Conservation (phyloP, 2,888 invertebrate species). For the Thecocarcelia acutangulata region DNA sequence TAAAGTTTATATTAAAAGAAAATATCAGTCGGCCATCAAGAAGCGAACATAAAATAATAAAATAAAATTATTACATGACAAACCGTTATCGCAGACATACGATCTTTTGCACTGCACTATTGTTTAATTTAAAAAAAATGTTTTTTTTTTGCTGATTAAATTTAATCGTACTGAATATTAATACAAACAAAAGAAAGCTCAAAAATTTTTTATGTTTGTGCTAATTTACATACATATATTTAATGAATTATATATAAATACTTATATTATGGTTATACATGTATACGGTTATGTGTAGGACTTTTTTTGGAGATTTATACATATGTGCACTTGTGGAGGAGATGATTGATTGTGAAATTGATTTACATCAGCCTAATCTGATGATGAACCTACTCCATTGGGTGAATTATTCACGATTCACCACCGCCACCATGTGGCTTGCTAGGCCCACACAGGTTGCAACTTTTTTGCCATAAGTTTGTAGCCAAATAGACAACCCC, state of each 20-base stretch:
- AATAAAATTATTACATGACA: conserved; percentile 65
- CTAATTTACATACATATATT: background rate
- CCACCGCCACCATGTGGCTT: no score
- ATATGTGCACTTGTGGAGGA: no score
- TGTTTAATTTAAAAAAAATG: conserved; percentile 3
- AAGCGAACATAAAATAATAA: conserved; percentile 55
- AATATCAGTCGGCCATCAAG: conserved; percentile 41
- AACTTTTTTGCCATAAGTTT: no score
- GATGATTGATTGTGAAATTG: no score
- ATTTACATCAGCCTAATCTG: no score
- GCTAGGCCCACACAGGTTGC: no score
- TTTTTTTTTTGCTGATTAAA: conserved; percentile 21
- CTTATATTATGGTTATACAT: no score
- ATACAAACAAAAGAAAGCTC: conserved; percentile 56
- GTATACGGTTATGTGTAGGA: no score
- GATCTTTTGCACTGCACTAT: conserved; percentile 53
- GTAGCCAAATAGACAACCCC: no score
- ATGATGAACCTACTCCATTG: no score
- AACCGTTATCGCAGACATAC: conserved; percentile 58
- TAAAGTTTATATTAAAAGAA: conserved; percentile 24
- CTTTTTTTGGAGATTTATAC: no score
- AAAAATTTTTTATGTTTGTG: conserved; percentile 8
- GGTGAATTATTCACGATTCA: no score
- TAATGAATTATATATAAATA: background rate
- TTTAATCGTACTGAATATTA: conserved; percentile 58